Evolutionary conservation across 2,113 vertebrate genomes (phyloP), one percentile per base, ranked within the genome.

Genomic region (Eidolon helvum): DNA sequence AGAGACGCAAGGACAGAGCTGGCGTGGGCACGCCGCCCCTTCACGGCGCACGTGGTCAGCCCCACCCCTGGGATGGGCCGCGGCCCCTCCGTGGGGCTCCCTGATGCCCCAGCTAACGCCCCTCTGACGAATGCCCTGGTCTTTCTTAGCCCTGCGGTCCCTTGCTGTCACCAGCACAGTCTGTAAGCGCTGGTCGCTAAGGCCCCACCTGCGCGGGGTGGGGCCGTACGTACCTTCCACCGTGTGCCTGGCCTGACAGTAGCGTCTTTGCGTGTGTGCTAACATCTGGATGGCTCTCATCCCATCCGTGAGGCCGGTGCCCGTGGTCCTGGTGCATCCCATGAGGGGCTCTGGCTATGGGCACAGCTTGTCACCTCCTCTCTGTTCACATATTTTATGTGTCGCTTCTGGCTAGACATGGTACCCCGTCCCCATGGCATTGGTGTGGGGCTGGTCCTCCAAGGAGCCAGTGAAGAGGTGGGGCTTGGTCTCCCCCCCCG

Each of bases 141-240:
- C 69, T 22, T 53, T 14, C 45, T 65, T 30, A 40, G 50, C 35
- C 55, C 40, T 53, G 33, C 38, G 11, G 26, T 61, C 69, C 48
- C 57, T 8, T 0, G 0, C 55, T 12, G 30, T 71, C 59, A 30
- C 35, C 4, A 19, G 53, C 61, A 38, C 28, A 4, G 28, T 63
- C 74, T n/a, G 2, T 33, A 2, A 26, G 86, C 0, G 3, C 78
- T 2, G 11, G 7, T 3, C 2, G 28, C 55, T 7, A 7, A 3
- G 48, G 65, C 35, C 8, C 38, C 24, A 2, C n/a, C 43, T 2
- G 50, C 33, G 65, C 0, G 0, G 24, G 59, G n/a, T 0, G 4
- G 24, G 75, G 43, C 72, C 28, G 19, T 1, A 1, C 71, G 66
- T 26, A 1, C 26, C 40, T 22, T 63, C 50, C 22, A 6, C 86